Evolutionary conservation across 2,888 invertebrate genomes (phyloP), one percentile per base, ranked within the genome.

Genomic region (Drosophila subsilvestris): DNA sequence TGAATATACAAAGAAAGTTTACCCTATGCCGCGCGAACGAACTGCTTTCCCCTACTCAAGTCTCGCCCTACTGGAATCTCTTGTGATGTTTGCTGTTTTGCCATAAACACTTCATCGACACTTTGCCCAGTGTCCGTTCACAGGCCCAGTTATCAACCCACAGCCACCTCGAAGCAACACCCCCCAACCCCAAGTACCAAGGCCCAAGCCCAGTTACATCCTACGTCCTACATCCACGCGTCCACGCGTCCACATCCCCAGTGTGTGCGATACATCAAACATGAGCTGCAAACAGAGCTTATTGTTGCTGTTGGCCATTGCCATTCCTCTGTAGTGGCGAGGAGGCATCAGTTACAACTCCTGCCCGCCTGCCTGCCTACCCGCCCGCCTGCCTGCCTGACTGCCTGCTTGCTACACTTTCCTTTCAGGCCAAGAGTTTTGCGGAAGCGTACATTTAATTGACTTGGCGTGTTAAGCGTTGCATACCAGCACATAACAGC

Each of bases 381-480:
- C 22, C 1, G 25, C 1, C 25, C 1, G 25, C 25, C 25, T 25
- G 20, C 22, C 17, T 47, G 65, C 47, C 22, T 6, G 25, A 0
- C 25, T 4, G 25, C 25, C 25, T 25, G 25, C 43, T 37, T 79
- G 79, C 77, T 70, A 79, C 83, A 86, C 70, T 85, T 84, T 79
- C 79, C 58, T 73, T 69, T 58, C 29, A 37, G 78, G 53, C 63
- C 82, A 71, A 50, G 65, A 49, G 58, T 76, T 83, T 76, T 83
- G 80, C 81, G 81, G 86, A 86, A 81, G 81, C 85, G 68, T 65
- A 76, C 73, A 78, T 82, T 82, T 82, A 86, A 86, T 82, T 82
- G 82, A 86, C 80, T 82, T 82, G 80, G 78, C 82, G 78, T 83
- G 82, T 83, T 83, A 85, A 76, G 76, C 71, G 76, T 74, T 76